These are phyloP conservation scores for Slavum lentiscoides DNA, from an alignment of 2,888 invertebrate genomes.

Conservation along the genomic window DNA sequence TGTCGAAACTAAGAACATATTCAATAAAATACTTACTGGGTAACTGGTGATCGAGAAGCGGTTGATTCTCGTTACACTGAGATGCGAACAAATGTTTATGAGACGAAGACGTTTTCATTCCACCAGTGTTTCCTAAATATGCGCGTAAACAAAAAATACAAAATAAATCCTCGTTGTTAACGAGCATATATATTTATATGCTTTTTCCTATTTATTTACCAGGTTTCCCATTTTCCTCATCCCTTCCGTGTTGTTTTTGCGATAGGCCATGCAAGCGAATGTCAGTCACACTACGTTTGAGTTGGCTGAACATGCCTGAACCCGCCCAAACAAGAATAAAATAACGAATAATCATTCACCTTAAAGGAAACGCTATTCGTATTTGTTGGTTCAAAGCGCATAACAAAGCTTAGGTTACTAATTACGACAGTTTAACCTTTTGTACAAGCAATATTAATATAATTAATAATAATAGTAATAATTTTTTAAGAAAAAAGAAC, in stretches of 20 bases:
- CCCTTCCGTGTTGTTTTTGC: constrained; percentile 51
- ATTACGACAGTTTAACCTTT: not conserved
- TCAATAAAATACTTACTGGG: constrained; percentile 56
- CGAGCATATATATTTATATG: no score
- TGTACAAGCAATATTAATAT: constrained; percentile 25
- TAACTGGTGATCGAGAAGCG: constrained; percentile 58
- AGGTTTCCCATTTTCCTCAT: constrained; percentile 55
- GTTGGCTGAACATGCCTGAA: constrained; percentile 84
- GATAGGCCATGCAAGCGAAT: constrained; percentile 66
- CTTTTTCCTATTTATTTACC: constrained; percentile 41
- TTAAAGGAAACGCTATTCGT: constrained; percentile 31
- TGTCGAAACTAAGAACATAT: not conserved
- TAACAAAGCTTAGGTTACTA: constrained; percentile 35
- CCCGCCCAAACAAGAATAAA: constrained; percentile 47
- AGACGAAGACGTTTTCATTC: constrained; percentile 33
- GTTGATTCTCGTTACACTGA: constrained; percentile 57
- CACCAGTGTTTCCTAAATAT: constrained; percentile 29
- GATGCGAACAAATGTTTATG: constrained; percentile 44
- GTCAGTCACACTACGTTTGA: constrained; percentile 86
- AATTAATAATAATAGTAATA: no score
- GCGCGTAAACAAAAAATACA: not conserved
- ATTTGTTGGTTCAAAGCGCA: constrained; percentile 33
- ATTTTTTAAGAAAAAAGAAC: not conserved
- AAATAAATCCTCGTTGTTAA: no score
- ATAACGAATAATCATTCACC: constrained; percentile 38